Conservation (phyloP, 2,113 vertebrate genomes). For the Leucosticte australis region DNA sequence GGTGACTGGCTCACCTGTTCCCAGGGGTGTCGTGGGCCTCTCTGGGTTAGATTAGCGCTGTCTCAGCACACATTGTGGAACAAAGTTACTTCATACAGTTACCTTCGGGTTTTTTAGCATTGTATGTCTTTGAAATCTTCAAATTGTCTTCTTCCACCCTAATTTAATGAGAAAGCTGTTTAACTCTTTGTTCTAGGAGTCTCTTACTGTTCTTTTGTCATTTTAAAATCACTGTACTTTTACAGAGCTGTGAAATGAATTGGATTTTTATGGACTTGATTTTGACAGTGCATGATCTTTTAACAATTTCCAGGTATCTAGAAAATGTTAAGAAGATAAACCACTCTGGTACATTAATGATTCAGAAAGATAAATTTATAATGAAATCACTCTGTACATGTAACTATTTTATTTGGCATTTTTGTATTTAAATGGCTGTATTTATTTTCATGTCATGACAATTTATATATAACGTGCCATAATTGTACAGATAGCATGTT, state of each 20-base stretch:
- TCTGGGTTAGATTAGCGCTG: neutral
- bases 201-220: slow-evolving; percentile 34
- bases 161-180: slow-evolving; percentile 7
- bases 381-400: slow-evolving; percentile 60
- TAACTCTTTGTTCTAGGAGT: slow-evolving; percentile 19
- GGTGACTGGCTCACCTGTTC: neutral
- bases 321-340: slow-evolving; percentile 53
- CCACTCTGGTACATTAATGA: slow-evolving; percentile 68
- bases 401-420: slow-evolving; percentile 77
- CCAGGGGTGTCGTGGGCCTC: neutral
- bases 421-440: slow-evolving; percentile 88
- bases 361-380: slow-evolving; percentile 62
- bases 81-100: neutral
- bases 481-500: slow-evolving; percentile 74
- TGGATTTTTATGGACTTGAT: slow-evolving; percentile 71
- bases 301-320: slow-evolving; percentile 41
- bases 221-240: slow-evolving; percentile 65
- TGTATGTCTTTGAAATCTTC: neutral
- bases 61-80: neutral
- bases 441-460: slow-evolving; percentile 88
- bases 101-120: neutral
- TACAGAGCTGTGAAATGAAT: slow-evolving; percentile 73
- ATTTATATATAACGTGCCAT: slow-evolving; percentile 73
- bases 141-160: neutral
- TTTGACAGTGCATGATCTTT: slow-evolving; percentile 62